phyloP scores from a whole-genome alignment of 2,113 vertebrate genomes.

The Sander vitreus region DNA sequence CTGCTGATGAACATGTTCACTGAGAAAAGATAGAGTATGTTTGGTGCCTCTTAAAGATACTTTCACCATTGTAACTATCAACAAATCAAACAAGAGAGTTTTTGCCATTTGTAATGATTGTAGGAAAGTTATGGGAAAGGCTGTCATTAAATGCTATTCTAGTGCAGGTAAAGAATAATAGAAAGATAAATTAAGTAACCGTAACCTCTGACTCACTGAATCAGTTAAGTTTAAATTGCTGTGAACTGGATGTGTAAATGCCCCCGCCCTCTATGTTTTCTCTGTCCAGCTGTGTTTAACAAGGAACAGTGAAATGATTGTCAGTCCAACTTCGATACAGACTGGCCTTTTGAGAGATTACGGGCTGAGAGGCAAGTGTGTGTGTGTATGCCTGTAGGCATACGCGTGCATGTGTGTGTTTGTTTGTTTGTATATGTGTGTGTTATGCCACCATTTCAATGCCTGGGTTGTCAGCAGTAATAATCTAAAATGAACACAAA shows the following conservation, averaged over 20 bases:
- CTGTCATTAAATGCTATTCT: neutral
- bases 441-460: conserved; percentile 76
- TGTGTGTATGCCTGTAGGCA: conserved; percentile 30
- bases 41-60: neutral
- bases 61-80: neutral
- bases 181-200: conserved; percentile 27
- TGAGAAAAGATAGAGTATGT: neutral
- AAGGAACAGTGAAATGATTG: conserved; percentile 82
- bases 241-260: conserved; percentile 66
- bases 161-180: neutral
- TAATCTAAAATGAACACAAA: conserved; percentile 73
- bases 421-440: conserved; percentile 50
- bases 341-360: conserved; percentile 81
- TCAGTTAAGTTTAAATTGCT: conserved; percentile 46
- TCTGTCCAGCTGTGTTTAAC: conserved; percentile 82
- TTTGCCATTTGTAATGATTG: neutral
- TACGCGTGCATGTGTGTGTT: conserved; percentile 27
- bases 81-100: neutral
- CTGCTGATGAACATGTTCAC: neutral
- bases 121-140: neutral
- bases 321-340: conserved; percentile 79
- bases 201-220: conserved; percentile 36
- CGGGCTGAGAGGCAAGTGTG: conserved; percentile 49
- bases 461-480: conserved; percentile 74
- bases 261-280: conserved; percentile 66